Conservation (phyloP, 2,888 invertebrate species). For the Abrostola triplasia region DNA sequence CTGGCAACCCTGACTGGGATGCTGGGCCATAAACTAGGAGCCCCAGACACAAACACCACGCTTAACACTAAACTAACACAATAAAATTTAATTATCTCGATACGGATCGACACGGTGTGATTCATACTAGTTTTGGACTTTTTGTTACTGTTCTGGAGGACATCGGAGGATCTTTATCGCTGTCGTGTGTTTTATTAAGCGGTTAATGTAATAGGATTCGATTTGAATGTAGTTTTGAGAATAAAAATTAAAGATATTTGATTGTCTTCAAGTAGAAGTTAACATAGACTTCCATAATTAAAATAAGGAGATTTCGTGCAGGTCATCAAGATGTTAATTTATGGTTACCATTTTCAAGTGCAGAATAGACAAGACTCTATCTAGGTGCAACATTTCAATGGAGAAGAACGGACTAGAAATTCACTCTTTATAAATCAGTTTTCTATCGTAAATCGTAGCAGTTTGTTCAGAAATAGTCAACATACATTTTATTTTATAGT, state of each 20-base stretch:
- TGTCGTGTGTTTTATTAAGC: not conserved
- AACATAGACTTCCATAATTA: too few relatives aligned
- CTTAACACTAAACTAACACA: constrained; percentile 67
- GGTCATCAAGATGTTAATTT: too few relatives aligned
- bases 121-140: constrained; percentile 41
- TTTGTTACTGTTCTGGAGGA: constrained; percentile 10
- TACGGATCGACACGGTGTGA: constrained; percentile 41
- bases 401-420: too few relatives aligned
- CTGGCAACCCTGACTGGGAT: constrained; percentile 38
- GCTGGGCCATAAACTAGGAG: constrained; percentile 62
- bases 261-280: too few relatives aligned
- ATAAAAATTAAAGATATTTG: not conserved
- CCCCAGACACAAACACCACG: constrained; percentile 58
- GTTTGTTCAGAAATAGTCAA: too few relatives aligned
- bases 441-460: too few relatives aligned
- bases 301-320: too few relatives aligned
- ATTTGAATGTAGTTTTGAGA: not conserved
- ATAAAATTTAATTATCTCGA: constrained; percentile 67
- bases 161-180: not conserved
- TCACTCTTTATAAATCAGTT: too few relatives aligned
- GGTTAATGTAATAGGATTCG: not conserved
- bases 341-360: too few relatives aligned
- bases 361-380: too few relatives aligned
- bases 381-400: too few relatives aligned
- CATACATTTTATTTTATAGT: too few relatives aligned